A percentile compares a stretch with the other conserved stretches of the same genome.
Conservation (phyloP, 2,888 invertebrate genomes). For the Philhelius pedissequus region DNA sequence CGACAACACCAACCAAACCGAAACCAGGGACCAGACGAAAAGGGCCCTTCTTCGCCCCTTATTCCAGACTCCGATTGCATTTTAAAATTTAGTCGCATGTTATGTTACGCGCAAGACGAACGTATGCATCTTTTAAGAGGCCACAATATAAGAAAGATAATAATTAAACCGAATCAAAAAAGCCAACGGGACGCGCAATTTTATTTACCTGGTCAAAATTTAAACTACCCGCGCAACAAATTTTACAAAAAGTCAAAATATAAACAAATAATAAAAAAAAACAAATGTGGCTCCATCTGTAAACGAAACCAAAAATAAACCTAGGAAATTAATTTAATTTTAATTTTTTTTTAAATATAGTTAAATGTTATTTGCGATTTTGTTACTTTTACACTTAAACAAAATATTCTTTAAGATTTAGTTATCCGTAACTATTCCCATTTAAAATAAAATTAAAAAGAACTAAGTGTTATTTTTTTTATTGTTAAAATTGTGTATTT, state of each 20-base stretch:
- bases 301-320: constrained; percentile 60
- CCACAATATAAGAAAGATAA: constrained; percentile 15
- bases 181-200: constrained; percentile 26
- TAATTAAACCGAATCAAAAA: not conserved
- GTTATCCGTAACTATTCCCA: not conserved
- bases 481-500: constrained; percentile 34
- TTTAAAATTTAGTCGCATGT: constrained; percentile 65
- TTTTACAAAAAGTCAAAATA: not conserved
- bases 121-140: constrained; percentile 42
- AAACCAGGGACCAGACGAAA: too few relatives aligned
- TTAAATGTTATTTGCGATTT: constrained; percentile 40
- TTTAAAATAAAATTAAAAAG: not conserved
- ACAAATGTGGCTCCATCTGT: constrained; percentile 66
- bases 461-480: constrained; percentile 18
- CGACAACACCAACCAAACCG: constrained; percentile 51
- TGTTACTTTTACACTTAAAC: constrained; percentile 14
- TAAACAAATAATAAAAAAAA: constrained; percentile 12
- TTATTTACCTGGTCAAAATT: constrained; percentile 26
- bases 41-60: constrained; percentile 63
- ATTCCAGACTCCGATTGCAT: constrained; percentile 66
- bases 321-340: constrained; percentile 30
- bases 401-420: not conserved
- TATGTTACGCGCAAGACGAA: constrained; percentile 66
- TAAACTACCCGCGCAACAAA: constrained; percentile 30
- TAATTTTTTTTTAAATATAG: constrained; percentile 24